Evolutionary conservation across 2,113 vertebrate genomes (phyloP).

Genomic region (Pelecanoides urinatrix): DNA sequence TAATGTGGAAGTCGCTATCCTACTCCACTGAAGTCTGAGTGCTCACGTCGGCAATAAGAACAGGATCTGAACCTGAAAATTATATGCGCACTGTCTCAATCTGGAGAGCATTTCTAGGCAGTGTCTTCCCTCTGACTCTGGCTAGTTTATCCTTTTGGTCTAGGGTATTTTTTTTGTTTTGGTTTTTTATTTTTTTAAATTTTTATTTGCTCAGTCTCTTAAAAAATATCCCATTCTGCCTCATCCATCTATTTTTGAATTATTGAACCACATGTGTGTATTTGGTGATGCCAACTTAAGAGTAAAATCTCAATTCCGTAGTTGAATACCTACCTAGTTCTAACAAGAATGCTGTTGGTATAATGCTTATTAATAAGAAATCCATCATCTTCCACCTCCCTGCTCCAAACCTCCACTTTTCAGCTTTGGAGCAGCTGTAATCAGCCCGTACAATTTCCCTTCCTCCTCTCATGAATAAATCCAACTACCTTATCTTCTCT

Average conservation of each 20-base stretch:
- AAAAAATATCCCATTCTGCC: neutral
- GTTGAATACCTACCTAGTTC: neutral
- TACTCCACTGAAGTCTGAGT: neutral
- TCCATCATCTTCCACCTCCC: neutral
- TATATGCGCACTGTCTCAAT: neutral
- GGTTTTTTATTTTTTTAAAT: neutral
- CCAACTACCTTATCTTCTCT: slow-evolving; percentile 33
- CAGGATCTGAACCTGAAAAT: neutral
- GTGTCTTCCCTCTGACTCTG: neutral
- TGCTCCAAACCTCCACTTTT: neutral
- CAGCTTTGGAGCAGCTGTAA: slow-evolving; percentile 47
- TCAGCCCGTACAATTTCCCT: neutral
- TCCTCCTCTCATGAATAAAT: slow-evolving; percentile 47
- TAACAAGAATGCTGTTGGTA: neutral
- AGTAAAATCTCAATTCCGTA: neutral
- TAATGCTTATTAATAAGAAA: neutral
- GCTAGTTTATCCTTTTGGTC: neutral
- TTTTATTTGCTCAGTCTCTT: neutral
- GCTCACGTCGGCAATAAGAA: neutral
- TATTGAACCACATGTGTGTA: rapidly evolving
- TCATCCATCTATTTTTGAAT: neutral
- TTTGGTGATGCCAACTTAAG: neutral
- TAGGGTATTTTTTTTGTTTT: neutral
- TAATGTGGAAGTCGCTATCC: neutral
- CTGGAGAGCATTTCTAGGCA: neutral